A percentile compares a stretch with the other conserved stretches of the same genome.
Conservation (phyloP, 2,797 vertebrate species). For the Oreochromis grahami region DNA sequence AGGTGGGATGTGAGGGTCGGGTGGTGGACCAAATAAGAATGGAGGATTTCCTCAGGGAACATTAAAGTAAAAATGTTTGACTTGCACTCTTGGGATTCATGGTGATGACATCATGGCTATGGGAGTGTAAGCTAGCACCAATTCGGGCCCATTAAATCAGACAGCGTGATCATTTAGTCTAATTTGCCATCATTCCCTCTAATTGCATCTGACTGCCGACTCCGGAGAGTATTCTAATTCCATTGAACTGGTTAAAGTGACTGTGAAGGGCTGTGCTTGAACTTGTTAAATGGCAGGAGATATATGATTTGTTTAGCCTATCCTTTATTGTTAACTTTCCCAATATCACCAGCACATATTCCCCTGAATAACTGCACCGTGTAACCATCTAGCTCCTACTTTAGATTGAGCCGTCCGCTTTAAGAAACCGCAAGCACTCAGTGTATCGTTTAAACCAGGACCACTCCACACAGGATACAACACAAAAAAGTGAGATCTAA, state of each 20-base stretch:
- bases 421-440: neutral
- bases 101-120: conserved; percentile 54
- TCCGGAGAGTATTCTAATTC: conserved; percentile 68
- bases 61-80: conserved; percentile 62
- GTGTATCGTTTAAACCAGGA: conserved; percentile 10
- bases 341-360: neutral
- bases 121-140: conserved; percentile 29
- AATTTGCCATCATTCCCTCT: conserved; percentile 76
- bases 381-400: neutral
- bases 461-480: neutral
- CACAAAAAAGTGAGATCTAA: conserved; percentile 14
- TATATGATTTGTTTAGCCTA: conserved; percentile 39
- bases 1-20: conserved; percentile 52
- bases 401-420: neutral
- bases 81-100: conserved; percentile 35
- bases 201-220: conserved; percentile 75
- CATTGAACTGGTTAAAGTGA: conserved; percentile 73
- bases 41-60: conserved; percentile 49
- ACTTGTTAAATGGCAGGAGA: conserved; percentile 61
- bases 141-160: conserved; percentile 69
- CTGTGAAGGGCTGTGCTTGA: conserved; percentile 63
- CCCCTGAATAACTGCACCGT: neutral
- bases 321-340: conserved; percentile 31
- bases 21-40: conserved; percentile 50
- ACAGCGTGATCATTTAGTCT: conserved; percentile 71